Evolutionary conservation across 2,888 invertebrate species (phyloP), one percentile per base, ranked within the genome.

Genomic region (Tiphia femorata): DNA sequence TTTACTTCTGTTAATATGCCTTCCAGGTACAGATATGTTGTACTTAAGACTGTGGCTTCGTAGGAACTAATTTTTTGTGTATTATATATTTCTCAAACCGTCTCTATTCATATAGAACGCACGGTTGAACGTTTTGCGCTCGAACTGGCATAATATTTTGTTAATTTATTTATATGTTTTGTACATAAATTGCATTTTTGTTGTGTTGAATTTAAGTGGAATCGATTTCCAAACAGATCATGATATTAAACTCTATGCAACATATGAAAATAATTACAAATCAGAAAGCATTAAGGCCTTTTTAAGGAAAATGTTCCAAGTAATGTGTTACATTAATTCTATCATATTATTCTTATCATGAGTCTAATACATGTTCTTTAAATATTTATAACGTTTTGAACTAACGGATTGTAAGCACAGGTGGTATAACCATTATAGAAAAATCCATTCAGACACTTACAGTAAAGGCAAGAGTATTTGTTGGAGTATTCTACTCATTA

Each of bases 21-120:
- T 75, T 77, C 57, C 72, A 73, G 73, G 62, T 75, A 76, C 77
- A 76, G 77, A 77, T 75, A 78, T 70, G 67, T 77, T 69, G 80
- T 80, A 80, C 79, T 80, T 78, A 78, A 80, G 73, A 74, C 75
- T 75, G 76, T 73, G 73, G 73, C 73, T 75, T 77, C 64, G 59
- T 73, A 69, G 67, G 65, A 62, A 70, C 61, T 68, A 67, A 66
- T 70, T 64, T 65, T 58, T 59, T 70, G 65, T 70, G 61, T 48
- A 42, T 67, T 63, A 57, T 72, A 67, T 64, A 63, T 60, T 65
- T 62, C 67, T 62, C 72, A 62, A 58, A 70, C 69, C 58, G 59
- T 67, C 52, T 72, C 53, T 61, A 64, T 67, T 54, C 63, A 50
- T 62, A 55, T 69, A 70, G 62, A 60, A 57, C 55, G 61, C 53